Evolutionary conservation across 2,113 vertebrate genomes (phyloP), one percentile per base, ranked within the genome.

Genomic region (Polypterus senegalus): DNA sequence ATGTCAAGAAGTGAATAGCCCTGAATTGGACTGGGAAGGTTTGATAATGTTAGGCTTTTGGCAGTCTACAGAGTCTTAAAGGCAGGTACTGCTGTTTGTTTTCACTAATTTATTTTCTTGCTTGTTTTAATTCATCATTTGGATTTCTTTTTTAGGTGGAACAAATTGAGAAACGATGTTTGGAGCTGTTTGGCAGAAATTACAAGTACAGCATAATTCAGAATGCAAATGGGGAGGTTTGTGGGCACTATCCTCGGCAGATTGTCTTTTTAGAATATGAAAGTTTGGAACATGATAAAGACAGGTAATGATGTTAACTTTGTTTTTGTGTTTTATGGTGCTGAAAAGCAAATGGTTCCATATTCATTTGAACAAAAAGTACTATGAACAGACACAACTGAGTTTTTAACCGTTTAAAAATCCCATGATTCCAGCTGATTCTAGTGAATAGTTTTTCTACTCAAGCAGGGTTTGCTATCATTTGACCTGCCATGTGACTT

Each of bases 221-320:
- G 27, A 97, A 98, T 63, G 54, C 81, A 62, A 94, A 90, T 11
- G 95, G 95, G 47, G 93, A 97, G 67, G 76, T 97, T 67, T 97
- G 95, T 62, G 91, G 93, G 9, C 93, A 97, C 77, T 98, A 98
- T 69, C 95, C 95, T 3, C 85, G 89, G n/a, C 87, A 94, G 72
- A 97, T 98, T 4, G 91, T 97, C 57, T 87, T 90, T 61, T 75
- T 97, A 80, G 94, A 98, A 75, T 92, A 95, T 27, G 91, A 97
- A 70, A 86, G 83, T 66, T 75, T 79, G 2, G 89, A 89, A 4
- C 75, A 77, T 46, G 83, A 87, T 65, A 93, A 87, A 76, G 86
- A 94, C 71, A 84, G 83, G 95, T 97, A 88, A 76, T 83, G 65
- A 7, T 54, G 52, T 27, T 27, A 27, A 27, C 27, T 27, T 27